Evolutionary conservation across 2,888 invertebrate species (phyloP), one percentile per base, ranked within the genome.

Genomic region (Desoria tigrina): DNA sequence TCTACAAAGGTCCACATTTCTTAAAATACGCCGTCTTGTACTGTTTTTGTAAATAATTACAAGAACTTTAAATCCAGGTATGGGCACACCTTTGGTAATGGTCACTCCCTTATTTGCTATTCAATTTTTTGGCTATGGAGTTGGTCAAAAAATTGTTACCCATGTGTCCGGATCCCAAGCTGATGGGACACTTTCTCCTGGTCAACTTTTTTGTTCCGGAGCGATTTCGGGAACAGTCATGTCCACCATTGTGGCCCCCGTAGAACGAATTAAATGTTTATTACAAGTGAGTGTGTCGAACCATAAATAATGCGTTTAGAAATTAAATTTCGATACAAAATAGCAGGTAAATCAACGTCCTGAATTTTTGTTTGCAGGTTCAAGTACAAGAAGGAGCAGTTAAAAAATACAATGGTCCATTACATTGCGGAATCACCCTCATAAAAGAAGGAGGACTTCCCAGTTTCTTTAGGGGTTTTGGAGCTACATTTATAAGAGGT

Each of bases 391-490:
- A 57, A 37, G 28, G 14, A 7, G 39, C 1, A 49, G 27, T 37
- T 24, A 26, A 18, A 23, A 57, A 57, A n/a, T 77, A 85, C 77
- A 78, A 79, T 45, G 86, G 86, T 4, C 85, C 86, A 11, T 66
- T 84, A 11, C 86, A 86, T 77, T 84, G 84, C 73, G 83, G 81
- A 9, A 82, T 82, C 67, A 81, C 85, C 76, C 77, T 87, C 60
- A 85, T 83, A 77, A 80, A 78, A 74, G 82, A 84, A 77, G 86
- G 86, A 49, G 86, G 86, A 23, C 82, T 86, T 64, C 78, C 82
- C 23, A 83, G 83, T 75, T 80, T 86, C 61, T 86, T 85, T 78
- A 81, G 82, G 72, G 86, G 86, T 61, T 85, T 85, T 16, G 80
- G 79, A 61, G 86, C 85, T 1, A 87, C 86, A 26, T 78, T 86